Evolutionary conservation across 2,797 vertebrate species (phyloP).

Genomic region (Microtus agrestis): DNA sequence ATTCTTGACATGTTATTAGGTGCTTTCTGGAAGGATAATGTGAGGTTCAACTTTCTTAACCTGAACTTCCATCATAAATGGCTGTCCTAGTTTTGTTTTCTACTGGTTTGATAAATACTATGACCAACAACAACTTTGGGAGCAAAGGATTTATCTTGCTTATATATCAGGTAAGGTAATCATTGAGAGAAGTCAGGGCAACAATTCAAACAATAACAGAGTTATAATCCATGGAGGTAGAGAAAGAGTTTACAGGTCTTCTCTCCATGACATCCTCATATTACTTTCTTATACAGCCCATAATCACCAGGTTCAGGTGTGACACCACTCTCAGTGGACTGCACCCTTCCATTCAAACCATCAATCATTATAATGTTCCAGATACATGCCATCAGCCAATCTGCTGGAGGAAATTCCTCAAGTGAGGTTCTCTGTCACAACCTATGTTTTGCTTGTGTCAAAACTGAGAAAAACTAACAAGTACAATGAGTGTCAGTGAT

Average conservation of each 20-base stretch:
- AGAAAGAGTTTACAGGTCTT: background rate
- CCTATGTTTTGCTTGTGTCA: background rate
- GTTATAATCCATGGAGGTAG: background rate
- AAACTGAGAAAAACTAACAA: background rate
- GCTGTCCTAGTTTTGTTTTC: background rate
- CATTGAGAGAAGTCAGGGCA: background rate
- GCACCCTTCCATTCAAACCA: background rate
- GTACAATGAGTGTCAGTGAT: background rate
- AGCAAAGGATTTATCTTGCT: background rate
- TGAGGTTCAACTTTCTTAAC: background rate
- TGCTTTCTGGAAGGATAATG: background rate
- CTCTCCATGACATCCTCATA: background rate
- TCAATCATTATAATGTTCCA: too few relatives aligned
- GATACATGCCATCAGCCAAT: background rate
- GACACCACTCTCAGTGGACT: background rate
- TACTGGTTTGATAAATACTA: background rate
- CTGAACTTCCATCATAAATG: background rate
- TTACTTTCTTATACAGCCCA: background rate
- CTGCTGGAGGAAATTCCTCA: background rate
- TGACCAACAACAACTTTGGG: too few relatives aligned
- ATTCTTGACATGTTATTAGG: background rate
- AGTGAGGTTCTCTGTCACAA: background rate
- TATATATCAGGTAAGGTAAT: background rate
- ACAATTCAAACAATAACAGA: background rate
- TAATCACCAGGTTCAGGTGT: background rate